Evolutionary conservation across 2,113 vertebrate genomes (phyloP).

Genomic region (Mohoua ochrocephala): DNA sequence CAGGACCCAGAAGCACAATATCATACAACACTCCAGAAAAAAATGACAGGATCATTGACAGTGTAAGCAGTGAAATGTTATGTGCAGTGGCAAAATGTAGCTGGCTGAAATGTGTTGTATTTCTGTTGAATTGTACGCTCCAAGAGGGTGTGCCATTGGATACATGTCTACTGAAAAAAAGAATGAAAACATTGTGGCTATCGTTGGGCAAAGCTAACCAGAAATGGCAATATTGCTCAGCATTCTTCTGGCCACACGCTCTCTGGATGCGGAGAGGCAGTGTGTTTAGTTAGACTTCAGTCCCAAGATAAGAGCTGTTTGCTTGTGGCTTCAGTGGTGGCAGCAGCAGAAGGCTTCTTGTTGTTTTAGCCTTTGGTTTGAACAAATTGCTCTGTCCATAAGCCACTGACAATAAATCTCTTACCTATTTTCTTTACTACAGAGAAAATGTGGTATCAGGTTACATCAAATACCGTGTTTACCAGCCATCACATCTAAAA

Average conservation of each 20-base stretch:
- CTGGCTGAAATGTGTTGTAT: constrained; percentile 58
- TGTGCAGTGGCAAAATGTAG: constrained; percentile 32
- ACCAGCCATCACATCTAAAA: not conserved
- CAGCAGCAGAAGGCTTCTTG: not conserved
- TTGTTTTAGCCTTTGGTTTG: constrained; percentile 30
- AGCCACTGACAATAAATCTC: not conserved
- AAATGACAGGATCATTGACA: constrained; percentile 54
- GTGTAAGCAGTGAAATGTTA: constrained; percentile 30
- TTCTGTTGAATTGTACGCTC: constrained; percentile 51
- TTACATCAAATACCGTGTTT: not conserved
- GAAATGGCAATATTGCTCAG: constrained; percentile 29
- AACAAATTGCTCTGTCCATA: not conserved
- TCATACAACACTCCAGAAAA: constrained; percentile 51
- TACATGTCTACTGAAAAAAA: constrained; percentile 50
- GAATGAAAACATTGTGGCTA: constrained; percentile 15
- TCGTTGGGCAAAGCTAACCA: constrained; percentile 22
- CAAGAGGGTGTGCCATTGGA: constrained; percentile 2
- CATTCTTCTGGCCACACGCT: not conserved
- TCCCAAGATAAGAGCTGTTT: constrained; percentile 42
- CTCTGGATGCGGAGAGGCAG: not conserved
- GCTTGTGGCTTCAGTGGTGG: not conserved
- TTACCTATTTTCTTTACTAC: not conserved
- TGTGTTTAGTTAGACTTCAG: constrained; percentile 31
- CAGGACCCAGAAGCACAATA: constrained; percentile 44
- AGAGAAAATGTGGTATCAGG: not conserved